Base-by-base conservation (phyloP, 2,888 invertebrate species). In the Boloria selene region DNA sequence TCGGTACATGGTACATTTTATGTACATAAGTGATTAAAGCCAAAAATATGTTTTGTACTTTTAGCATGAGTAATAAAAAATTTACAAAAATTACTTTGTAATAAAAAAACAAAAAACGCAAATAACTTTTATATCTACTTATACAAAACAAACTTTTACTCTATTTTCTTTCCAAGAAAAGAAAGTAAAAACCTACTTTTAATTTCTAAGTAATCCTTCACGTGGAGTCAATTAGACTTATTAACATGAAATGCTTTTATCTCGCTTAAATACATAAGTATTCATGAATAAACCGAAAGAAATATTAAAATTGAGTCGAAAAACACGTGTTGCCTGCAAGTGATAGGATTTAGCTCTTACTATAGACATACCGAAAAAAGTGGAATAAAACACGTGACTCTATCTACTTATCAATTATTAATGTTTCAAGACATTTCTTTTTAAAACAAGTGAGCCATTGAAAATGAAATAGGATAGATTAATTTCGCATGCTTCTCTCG, bases 271-370 rank as follows among this genome's bases (percentile, higher is more conserved):
- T 38, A 42, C 42, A 10, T 3, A 22, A 51, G 38, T 22, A 22
- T 18, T n/a, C 13, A 16, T 31, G 44, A 45, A 62, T 68, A 59
- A 59, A 51, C 47, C 16, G 38, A 16, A n/a, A 66, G 63, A 70
- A 67, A 69, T 70, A 71, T 78, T 73, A 61, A 22, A 76, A 80
- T 78, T 22, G 62, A 74, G 76, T 78, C 73, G 52, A 55, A 49
- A 67, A 70, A 69, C 78, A 82, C 81, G 77, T 82, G 78, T 77
- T 60, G 54, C 49, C 56, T 55, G 69, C 77, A 70, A 78, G 77
- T 77, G 76, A 76, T 73, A 76, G 75, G 67, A 73, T 75, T 73
- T 71, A 74, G 55, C 69, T 69, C 45, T 58, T 64, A 64, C 53
- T 65, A 66, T 55, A 54, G 65, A 61, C 75, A 78, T 77, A 76